Evolutionary conservation across 2,113 vertebrate species (phyloP).

Genomic region (Nannobrachium achirus): DNA sequence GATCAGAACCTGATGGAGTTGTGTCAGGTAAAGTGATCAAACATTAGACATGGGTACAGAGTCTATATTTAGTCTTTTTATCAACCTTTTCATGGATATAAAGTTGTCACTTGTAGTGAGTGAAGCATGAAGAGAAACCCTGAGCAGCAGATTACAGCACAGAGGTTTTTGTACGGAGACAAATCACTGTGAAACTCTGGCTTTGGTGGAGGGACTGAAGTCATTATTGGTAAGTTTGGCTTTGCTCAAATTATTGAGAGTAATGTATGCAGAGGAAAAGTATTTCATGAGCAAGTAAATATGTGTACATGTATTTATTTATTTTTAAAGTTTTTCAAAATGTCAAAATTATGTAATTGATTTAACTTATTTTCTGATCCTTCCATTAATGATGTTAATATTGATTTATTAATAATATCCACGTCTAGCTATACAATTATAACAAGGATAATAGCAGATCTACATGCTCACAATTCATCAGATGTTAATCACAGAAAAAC

Average conservation of each 20-base stretch:
- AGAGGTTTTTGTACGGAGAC: constrained; percentile 41
- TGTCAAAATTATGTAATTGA: constrained; percentile 7
- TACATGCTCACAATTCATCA: too few relatives aligned
- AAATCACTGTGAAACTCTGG: constrained; percentile 20
- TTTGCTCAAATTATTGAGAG: background rate
- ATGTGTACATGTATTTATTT: too few relatives aligned
- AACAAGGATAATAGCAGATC: too few relatives aligned
- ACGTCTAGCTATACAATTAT: too few relatives aligned
- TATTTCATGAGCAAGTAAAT: too few relatives aligned
- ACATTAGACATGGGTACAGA: background rate
- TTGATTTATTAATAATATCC: background rate
- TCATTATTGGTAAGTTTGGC: constrained; percentile 22
- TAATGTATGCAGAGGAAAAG: too few relatives aligned
- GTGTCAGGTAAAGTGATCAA: background rate
- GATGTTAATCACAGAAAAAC: background rate
- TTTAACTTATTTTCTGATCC: background rate
- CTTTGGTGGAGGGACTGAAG: constrained; percentile 39
- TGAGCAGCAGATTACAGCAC: background rate
- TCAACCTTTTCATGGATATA: background rate
- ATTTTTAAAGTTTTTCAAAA: too few relatives aligned
- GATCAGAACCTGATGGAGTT: background rate
- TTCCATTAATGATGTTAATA: background rate
- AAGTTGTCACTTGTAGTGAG: background rate
- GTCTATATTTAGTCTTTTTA: background rate
- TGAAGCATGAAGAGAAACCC: too few relatives aligned